Percentiles rank a stretch among this genome's conserved stretches.
Conservation (phyloP, 2,888 invertebrate species). For the Limnephilus lunatus region DNA sequence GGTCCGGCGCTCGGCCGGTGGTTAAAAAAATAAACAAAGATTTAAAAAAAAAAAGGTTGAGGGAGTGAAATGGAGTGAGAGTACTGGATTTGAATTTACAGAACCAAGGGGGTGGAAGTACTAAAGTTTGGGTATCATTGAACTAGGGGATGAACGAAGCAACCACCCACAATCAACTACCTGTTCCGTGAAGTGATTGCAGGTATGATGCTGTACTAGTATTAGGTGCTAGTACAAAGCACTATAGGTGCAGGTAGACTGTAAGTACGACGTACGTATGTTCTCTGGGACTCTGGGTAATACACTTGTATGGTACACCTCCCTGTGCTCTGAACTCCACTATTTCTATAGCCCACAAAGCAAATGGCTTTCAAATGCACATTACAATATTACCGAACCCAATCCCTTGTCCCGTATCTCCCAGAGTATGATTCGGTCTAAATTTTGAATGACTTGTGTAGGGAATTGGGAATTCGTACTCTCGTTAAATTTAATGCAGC, state of each 20-base stretch:
- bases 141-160: neutral
- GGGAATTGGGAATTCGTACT: neutral
- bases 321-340: neutral
- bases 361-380: constrained; percentile 16
- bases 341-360: neutral
- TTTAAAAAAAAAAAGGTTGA: too few species aligned
- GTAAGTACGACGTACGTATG: neutral
- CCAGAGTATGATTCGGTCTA: neutral
- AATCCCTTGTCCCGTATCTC: neutral
- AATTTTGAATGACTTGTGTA: neutral
- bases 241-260: neutral
- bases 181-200: neutral
- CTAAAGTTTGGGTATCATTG: neutral
- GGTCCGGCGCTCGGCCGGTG: too few species aligned
- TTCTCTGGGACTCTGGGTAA: neutral
- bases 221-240: neutral
- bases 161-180: neutral
- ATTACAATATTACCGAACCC: neutral
- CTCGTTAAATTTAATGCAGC: neutral
- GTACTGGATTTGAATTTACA: neutral
- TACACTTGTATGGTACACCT: neutral
- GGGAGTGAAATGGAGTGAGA: neutral
- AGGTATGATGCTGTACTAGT: neutral
- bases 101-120: neutral
- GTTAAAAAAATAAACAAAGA: too few species aligned